phyloP scores from a whole-genome alignment of 2,888 invertebrate species.

The Acrocyrtus sp. region DNA sequence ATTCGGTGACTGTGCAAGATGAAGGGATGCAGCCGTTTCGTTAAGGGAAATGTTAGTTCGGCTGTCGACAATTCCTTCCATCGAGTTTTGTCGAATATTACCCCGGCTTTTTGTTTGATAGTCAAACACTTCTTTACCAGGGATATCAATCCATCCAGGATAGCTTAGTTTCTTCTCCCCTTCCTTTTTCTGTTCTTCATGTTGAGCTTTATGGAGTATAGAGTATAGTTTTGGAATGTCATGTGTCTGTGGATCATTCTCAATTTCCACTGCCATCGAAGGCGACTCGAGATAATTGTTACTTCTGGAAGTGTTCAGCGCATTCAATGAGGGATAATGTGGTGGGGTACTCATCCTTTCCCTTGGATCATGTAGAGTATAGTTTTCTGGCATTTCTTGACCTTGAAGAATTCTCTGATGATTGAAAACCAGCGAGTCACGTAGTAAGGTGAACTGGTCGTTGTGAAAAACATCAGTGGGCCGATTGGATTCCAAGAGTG shows the following conservation, averaged over 20 bases:
- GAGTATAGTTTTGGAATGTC: background rate
- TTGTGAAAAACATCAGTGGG: background rate
- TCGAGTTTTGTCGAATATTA: too few species aligned
- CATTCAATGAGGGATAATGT: conserved; percentile 9
- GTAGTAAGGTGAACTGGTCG: conserved; percentile 2
- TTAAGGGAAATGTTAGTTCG: conserved; percentile 18
- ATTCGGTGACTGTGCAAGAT: conserved; percentile 2
- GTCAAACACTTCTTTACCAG: too few species aligned
- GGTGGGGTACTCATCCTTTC: background rate
- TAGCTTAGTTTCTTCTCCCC: too few species aligned
- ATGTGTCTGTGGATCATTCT: background rate
- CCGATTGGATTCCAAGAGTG: conserved; percentile 12
- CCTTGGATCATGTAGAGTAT: too few species aligned
- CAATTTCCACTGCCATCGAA: background rate
- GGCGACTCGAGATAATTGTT: background rate
- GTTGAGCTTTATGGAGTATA: background rate
- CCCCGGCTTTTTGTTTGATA: too few species aligned
- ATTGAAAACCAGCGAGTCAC: conserved; percentile 32
- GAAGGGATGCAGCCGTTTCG: conserved; percentile 10
- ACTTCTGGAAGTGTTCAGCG: background rate
- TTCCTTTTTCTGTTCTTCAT: background rate
- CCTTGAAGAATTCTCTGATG: conserved; percentile 19
- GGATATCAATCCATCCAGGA: too few species aligned
- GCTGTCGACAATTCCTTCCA: too few species aligned
- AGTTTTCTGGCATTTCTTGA: background rate